Conservation (phyloP, 2,888 invertebrate genomes). For the Xiphydria camelus region DNA sequence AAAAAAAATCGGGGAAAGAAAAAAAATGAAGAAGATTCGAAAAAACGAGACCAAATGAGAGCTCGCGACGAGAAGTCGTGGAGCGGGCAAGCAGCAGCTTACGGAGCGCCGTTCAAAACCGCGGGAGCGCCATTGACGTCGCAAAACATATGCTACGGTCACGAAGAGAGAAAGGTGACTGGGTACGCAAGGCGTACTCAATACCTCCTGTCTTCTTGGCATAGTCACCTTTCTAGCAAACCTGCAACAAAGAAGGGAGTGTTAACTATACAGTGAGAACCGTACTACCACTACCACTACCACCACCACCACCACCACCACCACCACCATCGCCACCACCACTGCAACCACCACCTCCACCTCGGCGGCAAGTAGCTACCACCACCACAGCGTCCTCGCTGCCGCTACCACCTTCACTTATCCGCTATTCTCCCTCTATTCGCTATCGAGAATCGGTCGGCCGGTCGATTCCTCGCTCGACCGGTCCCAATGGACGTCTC, state of each 20-base stretch:
- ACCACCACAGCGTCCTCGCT: too few relatives aligned
- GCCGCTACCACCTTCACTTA: too few relatives aligned
- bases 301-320: conserved; percentile 6
- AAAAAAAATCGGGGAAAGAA: too few relatives aligned
- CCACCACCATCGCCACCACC: conserved; percentile 15
- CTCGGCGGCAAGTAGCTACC: neutral
- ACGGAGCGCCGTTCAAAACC: conserved; percentile 28
- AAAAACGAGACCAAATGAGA: too few relatives aligned
- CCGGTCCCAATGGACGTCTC: too few relatives aligned
- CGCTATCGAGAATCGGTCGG: too few relatives aligned
- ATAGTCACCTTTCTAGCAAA: conserved; percentile 55
- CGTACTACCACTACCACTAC: conserved; percentile 9
- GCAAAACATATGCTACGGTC: conserved; percentile 55
- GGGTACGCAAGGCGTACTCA: conserved; percentile 47
- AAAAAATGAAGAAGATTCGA: too few relatives aligned
- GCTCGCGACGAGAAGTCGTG: too few relatives aligned
- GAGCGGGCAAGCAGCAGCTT: conserved; percentile 8
- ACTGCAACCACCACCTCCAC: conserved; percentile 12
- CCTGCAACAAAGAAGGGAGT: conserved; percentile 45
- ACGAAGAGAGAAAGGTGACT: conserved; percentile 57
- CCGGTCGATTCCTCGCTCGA: too few relatives aligned
- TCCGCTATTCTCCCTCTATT: too few relatives aligned
- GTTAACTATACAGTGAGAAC: conserved; percentile 24
- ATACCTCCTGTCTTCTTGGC: conserved; percentile 51
- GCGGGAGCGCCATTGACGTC: conserved; percentile 31